Evolutionary conservation across 2,113 vertebrate genomes (phyloP), one percentile per base, ranked within the genome.

Genomic region (Dissostichus mawsoni): DNA sequence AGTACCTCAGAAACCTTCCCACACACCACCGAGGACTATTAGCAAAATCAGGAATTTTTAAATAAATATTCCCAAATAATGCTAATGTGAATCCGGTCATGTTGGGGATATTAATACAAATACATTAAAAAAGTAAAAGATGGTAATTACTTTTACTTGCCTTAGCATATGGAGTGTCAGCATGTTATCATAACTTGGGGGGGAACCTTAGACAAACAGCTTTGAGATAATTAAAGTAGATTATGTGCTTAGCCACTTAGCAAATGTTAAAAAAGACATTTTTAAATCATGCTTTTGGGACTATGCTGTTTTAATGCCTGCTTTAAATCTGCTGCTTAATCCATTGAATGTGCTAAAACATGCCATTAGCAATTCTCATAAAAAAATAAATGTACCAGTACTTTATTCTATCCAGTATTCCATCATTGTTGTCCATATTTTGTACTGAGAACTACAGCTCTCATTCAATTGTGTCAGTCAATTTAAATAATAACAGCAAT

Each of bases 1-100:
- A 78, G 5, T 1, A 44, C 52, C 50, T 51, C 78, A 36, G 61
- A 70, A 36, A 11, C n/a, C 16, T 76, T 55, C 58, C 5, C 3
- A 1, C 81, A 81, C 33, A 62, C 5, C 72, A 84, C 71, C 1
- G 13, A 58, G 2, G 7, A 1, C 2, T 61, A 84, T 45, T 63
- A 75, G 50, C 5, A 58, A 25, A 64, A 64, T 41, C 36, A 41
- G 9, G 17, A 16, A 29, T 29, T 4, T 4, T 29, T 29, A 29
- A 29, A 29, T 29, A 29, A 29, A 29, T 29, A 29, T 29, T 29
- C 29, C 29, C 29, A 29, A 29, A 29, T 29, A 29, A 29, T 29
- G 29, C 29, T 29, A 29, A 29, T 29, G 29, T 29, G 29, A 29
- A 29, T 29, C 29, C 29, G 29, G 29, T 29, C 29, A 3, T 29